Conservation (phyloP, 2,888 invertebrate species). For the Andrena flavipes region DNA sequence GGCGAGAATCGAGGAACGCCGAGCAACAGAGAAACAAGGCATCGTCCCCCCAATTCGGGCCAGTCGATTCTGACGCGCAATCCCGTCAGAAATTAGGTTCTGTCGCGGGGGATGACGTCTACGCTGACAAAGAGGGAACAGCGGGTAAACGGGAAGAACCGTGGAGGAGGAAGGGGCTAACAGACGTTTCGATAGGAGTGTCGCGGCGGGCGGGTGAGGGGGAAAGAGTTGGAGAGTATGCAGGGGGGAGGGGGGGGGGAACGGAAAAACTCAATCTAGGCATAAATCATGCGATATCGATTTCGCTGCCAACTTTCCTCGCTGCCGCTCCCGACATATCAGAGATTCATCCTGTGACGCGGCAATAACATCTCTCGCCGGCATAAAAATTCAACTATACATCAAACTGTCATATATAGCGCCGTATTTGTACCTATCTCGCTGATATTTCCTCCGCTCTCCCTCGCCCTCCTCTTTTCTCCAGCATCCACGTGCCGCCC, state of each 20-base stretch:
- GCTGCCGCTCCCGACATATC: constrained; percentile 70
- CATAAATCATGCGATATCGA: constrained; percentile 74
- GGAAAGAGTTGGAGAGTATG: constrained; percentile 1
- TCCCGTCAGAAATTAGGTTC: constrained; percentile 50
- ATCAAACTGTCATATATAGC: constrained; percentile 80
- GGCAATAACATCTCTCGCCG: constrained; percentile 79
- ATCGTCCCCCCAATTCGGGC: constrained; percentile 13
- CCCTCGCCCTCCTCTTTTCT: not conserved
- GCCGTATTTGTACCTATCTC: constrained; percentile 78
- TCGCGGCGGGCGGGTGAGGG: not conserved
- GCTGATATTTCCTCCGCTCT: constrained; percentile 75
- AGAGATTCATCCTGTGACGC: constrained; percentile 80
- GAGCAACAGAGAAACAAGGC: constrained; percentile 19
- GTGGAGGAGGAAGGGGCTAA: not conserved
- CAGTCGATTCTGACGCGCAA: constrained; percentile 38
- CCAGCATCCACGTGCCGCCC: constrained; percentile 14
- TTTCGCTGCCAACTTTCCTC: constrained; percentile 74
- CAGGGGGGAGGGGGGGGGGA: constrained; percentile 62
- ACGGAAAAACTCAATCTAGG: constrained; percentile 75
- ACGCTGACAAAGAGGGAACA: constrained; percentile 28
- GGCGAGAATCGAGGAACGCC: not conserved
- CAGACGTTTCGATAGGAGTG: constrained; percentile 35
- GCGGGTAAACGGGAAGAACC: not conserved
- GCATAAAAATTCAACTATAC: constrained; percentile 81
- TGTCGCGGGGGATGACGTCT: constrained; percentile 20